Conservation (phyloP, 2,113 vertebrate genomes). For the Pungitius pungitius region DNA sequence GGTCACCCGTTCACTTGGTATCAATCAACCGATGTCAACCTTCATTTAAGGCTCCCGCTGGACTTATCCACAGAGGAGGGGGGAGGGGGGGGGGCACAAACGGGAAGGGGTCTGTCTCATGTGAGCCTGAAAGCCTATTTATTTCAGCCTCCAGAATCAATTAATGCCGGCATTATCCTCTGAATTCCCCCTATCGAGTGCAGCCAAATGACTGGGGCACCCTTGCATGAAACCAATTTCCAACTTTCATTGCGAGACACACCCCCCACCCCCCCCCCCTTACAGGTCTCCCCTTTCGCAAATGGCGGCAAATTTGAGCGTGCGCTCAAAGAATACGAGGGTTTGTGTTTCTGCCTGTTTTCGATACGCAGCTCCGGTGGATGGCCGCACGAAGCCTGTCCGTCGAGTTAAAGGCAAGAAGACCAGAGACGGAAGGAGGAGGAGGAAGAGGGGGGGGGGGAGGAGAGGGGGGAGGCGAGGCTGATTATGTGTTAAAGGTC, state of each 20-base stretch:
- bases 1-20: conserved; percentile 67
- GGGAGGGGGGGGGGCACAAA: conserved; percentile 40
- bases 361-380: conserved; percentile 22
- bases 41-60: conserved; percentile 52
- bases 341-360: too few species aligned
- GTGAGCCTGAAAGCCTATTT: conserved; percentile 74
- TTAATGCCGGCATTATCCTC: conserved; percentile 81
- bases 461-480: conserved; percentile 20
- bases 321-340: too few species aligned
- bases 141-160: conserved; percentile 81
- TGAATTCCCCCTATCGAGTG: conserved; percentile 76
- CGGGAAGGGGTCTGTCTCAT: conserved; percentile 56
- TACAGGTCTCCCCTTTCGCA: conserved; percentile 52
- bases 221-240: conserved; percentile 82
- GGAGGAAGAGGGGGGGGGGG: neutral
- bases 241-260: conserved; percentile 70
- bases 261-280: conserved; percentile 66
- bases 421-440: conserved; percentile 4
- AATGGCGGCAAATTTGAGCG: too few species aligned
- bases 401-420: conserved; percentile 12
- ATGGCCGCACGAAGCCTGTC: conserved; percentile 30
- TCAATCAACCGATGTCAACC: conserved; percentile 67
- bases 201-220: conserved; percentile 74
- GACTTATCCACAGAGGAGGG: conserved; percentile 32
- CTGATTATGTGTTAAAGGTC: conserved; percentile 52